A percentile compares a stretch with the other conserved stretches of the same genome.
Evolutionary conservation across 2,888 invertebrate species (phyloP).

Genomic region (Entomobrya multifasciata): DNA sequence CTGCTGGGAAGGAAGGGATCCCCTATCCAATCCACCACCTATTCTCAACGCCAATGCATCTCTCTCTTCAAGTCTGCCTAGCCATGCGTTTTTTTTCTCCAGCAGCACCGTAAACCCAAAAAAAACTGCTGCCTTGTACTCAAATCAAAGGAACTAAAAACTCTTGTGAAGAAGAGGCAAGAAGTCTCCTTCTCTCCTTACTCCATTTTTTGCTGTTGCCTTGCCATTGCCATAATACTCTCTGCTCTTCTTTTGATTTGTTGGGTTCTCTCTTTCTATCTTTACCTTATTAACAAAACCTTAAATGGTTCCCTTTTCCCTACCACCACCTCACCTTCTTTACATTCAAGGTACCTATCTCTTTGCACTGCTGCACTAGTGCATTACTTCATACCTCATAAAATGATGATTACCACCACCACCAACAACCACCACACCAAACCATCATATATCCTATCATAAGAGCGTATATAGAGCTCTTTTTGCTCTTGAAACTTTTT

Average conservation of each 20-base stretch:
- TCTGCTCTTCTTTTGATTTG: constrained; percentile 22
- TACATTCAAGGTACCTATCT: neutral
- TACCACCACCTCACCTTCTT: neutral
- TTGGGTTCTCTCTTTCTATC: constrained; percentile 9
- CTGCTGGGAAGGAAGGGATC: neutral
- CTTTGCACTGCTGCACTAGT: neutral
- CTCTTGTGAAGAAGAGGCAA: constrained; percentile 7
- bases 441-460: neutral
- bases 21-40: neutral
- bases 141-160: neutral
- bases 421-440: neutral
- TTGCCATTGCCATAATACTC: neutral
- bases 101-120: neutral
- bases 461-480: neutral
- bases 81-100: neutral
- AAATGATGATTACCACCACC: constrained; percentile 12
- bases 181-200: neutral
- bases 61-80: neutral
- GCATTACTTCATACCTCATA: constrained; percentile 9
- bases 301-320: neutral
- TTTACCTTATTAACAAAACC: constrained; percentile 14
- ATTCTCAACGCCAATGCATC: neutral
- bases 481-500: constrained; percentile 25
- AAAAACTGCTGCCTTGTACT: neutral
- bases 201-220: neutral